These are phyloP conservation scores for Rhabditophanes sp. DNA, from an alignment of 2,888 invertebrate species.

Conservation along the genomic window DNA sequence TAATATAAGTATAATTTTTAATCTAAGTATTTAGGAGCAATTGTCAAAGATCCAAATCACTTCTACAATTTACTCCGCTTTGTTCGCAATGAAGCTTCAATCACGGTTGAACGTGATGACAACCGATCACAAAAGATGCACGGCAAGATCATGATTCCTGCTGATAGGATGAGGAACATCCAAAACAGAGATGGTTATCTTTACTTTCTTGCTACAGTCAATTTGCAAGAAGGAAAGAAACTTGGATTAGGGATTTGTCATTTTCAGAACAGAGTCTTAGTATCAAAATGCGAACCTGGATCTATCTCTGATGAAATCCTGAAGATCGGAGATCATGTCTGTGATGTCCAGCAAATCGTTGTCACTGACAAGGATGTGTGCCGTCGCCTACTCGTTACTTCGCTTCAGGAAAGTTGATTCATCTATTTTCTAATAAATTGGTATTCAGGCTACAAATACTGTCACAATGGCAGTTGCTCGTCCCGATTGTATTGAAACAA, in stretches of 20 bases:
- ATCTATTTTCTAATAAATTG: too few species aligned
- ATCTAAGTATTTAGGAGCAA: too few species aligned
- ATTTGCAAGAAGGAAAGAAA: constrained; percentile 27
- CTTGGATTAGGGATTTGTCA: constrained; percentile 33
- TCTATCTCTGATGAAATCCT: constrained; percentile 19
- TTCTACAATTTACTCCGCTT: constrained; percentile 27
- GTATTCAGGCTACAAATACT: constrained; percentile 10
- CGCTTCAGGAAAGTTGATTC: constrained; percentile 8
- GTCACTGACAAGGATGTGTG: constrained; percentile 22
- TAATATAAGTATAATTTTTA: too few species aligned
- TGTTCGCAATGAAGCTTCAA: constrained; percentile 18
- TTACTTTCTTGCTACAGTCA: too few species aligned
- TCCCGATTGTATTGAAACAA: constrained; percentile 16
- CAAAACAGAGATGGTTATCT: constrained; percentile 27
- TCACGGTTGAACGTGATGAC: constrained; percentile 17
- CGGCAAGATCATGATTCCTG: constrained; percentile 23
- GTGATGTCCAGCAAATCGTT: constrained; percentile 14
- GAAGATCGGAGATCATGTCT: constrained; percentile 15
- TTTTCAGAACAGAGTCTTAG: constrained; percentile 31
- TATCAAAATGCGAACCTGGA: constrained; percentile 21
- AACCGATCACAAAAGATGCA: constrained; percentile 24
- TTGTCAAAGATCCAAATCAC: too few species aligned
- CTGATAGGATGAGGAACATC: constrained; percentile 26
- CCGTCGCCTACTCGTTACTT: constrained; percentile 13
- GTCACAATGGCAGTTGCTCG: constrained; percentile 14